Percentiles rank a stretch among this genome's conserved stretches.
Evolutionary conservation across 2,888 invertebrate species (phyloP).

Genomic region (Phragmatobia fuliginosa): DNA sequence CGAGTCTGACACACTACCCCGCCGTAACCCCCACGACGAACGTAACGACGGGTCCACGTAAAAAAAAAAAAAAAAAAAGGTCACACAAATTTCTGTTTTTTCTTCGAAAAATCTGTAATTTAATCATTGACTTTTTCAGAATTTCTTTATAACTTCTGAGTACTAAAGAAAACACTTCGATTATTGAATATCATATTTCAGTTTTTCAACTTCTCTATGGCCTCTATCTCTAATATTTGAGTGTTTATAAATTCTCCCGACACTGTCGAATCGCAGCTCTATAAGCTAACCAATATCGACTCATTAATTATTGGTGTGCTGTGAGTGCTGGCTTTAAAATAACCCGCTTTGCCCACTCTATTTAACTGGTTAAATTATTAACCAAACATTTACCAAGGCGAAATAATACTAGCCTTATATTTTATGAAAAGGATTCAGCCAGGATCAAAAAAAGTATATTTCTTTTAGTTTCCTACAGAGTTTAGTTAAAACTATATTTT

Average conservation of each 20-base stretch:
- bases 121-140: background rate
- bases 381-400: slow-evolving; percentile 42
- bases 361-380: slow-evolving; percentile 56
- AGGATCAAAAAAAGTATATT: background rate
- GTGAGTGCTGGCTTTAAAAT: slow-evolving; percentile 65
- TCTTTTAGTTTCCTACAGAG: background rate
- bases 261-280: slow-evolving; percentile 36
- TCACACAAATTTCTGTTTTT: too few species aligned
- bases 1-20: too few species aligned
- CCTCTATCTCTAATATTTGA: background rate
- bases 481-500: background rate
- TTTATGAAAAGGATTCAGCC: background rate
- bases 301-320: slow-evolving; percentile 65
- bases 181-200: background rate
- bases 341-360: slow-evolving; percentile 53
- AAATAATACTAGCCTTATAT: slow-evolving; percentile 18
- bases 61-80: too few species aligned
- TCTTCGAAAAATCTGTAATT: too few species aligned
- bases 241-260: slow-evolving; percentile 14
- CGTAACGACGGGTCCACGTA: too few species aligned
- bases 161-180: background rate
- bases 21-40: too few species aligned
- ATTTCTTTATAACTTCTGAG: background rate
- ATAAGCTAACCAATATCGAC: slow-evolving; percentile 56
- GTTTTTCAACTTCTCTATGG: background rate